Evolutionary conservation across 1,140 invertebrate species (phyloP), one percentile per base, ranked within the genome.

Genomic region (Neelides sp.): DNA sequence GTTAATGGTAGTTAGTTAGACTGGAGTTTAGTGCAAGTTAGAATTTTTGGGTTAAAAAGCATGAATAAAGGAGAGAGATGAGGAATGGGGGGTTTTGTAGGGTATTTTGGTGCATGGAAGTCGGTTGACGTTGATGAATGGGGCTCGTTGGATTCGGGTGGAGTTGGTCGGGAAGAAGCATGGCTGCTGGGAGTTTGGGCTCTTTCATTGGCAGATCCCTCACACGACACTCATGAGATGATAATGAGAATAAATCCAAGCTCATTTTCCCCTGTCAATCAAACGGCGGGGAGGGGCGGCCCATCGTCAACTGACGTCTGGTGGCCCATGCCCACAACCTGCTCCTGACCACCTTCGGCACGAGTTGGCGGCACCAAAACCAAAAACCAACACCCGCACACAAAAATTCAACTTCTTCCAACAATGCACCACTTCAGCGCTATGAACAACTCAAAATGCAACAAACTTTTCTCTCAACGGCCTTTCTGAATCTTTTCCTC

Each of bases 221-320:
- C 52, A 59, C 57, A 59, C 53, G 57, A 52, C 57, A 54, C 54
- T 59, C 58, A 59, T 59, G 54, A 56, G 54, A 56, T 59, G 50
- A 56, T 59, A 59, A 59, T 59, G 58, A 59, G 58, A 59, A 59
- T 59, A 59, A 56, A 59, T 59, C 54, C 50, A 47, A 59, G 48
- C 50, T 59, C 50, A 59, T 59, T 56, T 54, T 46, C 50, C 56
- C 27, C 54, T 59, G 58, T 59, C 58, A 59, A 59, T 59, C 58
- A 59, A 59, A 56, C 49, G 35, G 13, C 45, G 35, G 28, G n/a
- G n/a, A 32, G n/a, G 28, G n/a, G 28, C 7, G 28, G n/a, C 32
- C 41, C 35, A 48, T 53, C 54, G 40, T 28, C 43, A 55, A 55
- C 53, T 55, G 58, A 59, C 58, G 58, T 59, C 58, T 59, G 49